Evolutionary conservation across 2,888 invertebrate genomes (phyloP).

Genomic region (Campopleginae sp.): DNA sequence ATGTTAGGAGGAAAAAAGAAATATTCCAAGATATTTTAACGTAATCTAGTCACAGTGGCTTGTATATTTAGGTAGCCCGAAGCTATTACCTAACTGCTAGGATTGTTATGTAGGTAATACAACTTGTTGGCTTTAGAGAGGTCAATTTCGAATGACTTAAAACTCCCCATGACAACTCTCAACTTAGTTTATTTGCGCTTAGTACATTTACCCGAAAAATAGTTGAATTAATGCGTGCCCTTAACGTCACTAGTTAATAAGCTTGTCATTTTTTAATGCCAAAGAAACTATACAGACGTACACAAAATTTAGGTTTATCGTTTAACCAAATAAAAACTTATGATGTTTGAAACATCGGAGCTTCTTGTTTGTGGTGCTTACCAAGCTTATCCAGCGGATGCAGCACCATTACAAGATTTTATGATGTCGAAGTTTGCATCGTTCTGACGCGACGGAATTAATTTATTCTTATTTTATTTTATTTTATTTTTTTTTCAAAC

Average conservation of each 20-base stretch:
- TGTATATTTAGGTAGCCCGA: conserved; percentile 72
- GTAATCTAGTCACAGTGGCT: conserved; percentile 76
- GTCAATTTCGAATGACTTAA: conserved; percentile 40
- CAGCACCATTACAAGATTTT: conserved; percentile 45
- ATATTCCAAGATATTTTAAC: conserved; percentile 54
- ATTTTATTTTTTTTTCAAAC: too few relatives aligned
- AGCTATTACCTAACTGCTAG: conserved; percentile 72
- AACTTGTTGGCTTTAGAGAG: conserved; percentile 65
- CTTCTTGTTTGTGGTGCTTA: conserved; percentile 58
- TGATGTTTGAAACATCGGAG: conserved; percentile 43
- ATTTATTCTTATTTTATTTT: too few relatives aligned
- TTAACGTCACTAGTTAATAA: conserved; percentile 37
- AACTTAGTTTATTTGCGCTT: conserved; percentile 49
- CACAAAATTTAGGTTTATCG: conserved; percentile 43
- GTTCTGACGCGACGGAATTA: too few relatives aligned
- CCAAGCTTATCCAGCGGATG: conserved; percentile 35
- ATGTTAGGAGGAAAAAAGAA: conserved; percentile 7
- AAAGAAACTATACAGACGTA: conserved; percentile 22
- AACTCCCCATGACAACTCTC: conserved; percentile 46
- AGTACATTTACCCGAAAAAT: conserved; percentile 36
- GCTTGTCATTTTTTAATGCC: conserved; percentile 60
- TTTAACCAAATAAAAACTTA: conserved; percentile 37
- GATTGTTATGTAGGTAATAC: conserved; percentile 75
- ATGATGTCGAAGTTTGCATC: too few relatives aligned
- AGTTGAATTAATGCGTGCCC: conserved; percentile 23